Evolutionary conservation across 2,797 vertebrate species (phyloP).

Genomic region (Anableps anableps): DNA sequence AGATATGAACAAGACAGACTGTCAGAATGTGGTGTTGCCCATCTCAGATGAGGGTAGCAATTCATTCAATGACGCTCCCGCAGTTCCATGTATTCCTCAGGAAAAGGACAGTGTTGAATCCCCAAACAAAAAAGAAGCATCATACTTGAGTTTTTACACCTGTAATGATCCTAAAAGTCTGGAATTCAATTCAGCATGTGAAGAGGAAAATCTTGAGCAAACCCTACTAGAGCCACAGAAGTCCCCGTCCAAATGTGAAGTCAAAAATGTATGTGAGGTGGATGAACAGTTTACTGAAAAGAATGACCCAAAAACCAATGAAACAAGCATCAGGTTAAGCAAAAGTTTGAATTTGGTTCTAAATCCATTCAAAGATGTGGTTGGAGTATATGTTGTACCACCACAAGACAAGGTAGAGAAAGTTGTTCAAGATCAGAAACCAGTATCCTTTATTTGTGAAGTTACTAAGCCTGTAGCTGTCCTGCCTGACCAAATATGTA

Average conservation of each 20-base stretch:
- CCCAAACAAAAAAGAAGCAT: slow-evolving; percentile 11
- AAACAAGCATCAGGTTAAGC: slow-evolving; percentile 13
- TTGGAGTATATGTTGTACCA: not conserved
- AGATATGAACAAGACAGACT: not conserved
- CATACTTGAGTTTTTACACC: not conserved
- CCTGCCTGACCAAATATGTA: not conserved
- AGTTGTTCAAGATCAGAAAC: slow-evolving; percentile 15
- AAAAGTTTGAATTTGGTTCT: slow-evolving; percentile 15
- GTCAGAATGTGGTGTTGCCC: slow-evolving; percentile 4
- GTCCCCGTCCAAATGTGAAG: slow-evolving; percentile 11
- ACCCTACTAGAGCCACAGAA: slow-evolving; percentile 14
- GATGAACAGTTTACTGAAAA: slow-evolving; percentile 21
- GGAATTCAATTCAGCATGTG: slow-evolving; percentile 21
- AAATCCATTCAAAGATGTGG: slow-evolving; percentile 40
- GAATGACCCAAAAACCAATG: not conserved
- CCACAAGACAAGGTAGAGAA: slow-evolving; percentile 20
- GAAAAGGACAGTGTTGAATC: slow-evolving; percentile 26
- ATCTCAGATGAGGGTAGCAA: slow-evolving; percentile 2
- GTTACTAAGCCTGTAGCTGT: slow-evolving; percentile 1
- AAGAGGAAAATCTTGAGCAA: slow-evolving; percentile 13
- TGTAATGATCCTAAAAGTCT: slow-evolving; percentile 11
- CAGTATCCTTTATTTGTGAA: slow-evolving; percentile 30
- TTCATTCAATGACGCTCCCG: slow-evolving; percentile 11
- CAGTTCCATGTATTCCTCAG: not conserved
- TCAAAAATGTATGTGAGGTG: slow-evolving; percentile 1